Percentiles rank a stretch among this genome's conserved stretches.
Evolutionary conservation across 2,797 vertebrate species (phyloP).

Genomic region (Chromobotia macracanthus): DNA sequence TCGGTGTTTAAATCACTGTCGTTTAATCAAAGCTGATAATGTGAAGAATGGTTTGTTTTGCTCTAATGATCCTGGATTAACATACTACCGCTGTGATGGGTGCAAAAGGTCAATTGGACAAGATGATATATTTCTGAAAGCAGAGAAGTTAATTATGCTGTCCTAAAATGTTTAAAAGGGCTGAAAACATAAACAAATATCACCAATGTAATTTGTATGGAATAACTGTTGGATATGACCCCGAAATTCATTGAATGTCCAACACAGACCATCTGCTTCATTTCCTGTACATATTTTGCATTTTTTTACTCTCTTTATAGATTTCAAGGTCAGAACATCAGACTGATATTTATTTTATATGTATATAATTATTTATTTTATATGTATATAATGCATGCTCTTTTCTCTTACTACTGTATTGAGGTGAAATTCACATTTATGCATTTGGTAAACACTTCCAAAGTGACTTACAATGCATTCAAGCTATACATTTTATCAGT

Average conservation of each 20-base stretch:
- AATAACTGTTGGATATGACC: neutral
- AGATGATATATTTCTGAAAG: conserved; percentile 32
- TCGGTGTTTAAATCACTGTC: conserved; percentile 37
- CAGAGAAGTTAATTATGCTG: conserved; percentile 31
- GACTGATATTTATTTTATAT: neutral
- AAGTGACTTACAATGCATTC: no score
- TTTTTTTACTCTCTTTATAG: neutral
- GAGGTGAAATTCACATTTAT: no score
- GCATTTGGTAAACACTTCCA: no score
- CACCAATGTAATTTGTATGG: neutral
- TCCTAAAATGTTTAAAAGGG: conserved; percentile 20
- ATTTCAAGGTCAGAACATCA: conserved; percentile 8
- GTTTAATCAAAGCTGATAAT: conserved; percentile 45
- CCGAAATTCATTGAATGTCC: conserved; percentile 11
- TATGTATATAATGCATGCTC: neutral
- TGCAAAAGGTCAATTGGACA: conserved; percentile 22
- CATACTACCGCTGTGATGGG: neutral
- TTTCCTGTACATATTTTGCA: neutral
- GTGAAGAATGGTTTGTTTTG: conserved; percentile 26
- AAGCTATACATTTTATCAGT: no score
- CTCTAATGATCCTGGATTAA: conserved; percentile 36
- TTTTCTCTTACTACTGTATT: no score
- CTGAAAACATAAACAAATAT: conserved; percentile 27
- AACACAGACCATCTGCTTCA: neutral
- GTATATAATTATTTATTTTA: neutral